Percentiles rank a stretch among this genome's conserved stretches.
Evolutionary conservation across 1,140 invertebrate species (phyloP).

Genomic region (Diachasmimorpha longicaudata): DNA sequence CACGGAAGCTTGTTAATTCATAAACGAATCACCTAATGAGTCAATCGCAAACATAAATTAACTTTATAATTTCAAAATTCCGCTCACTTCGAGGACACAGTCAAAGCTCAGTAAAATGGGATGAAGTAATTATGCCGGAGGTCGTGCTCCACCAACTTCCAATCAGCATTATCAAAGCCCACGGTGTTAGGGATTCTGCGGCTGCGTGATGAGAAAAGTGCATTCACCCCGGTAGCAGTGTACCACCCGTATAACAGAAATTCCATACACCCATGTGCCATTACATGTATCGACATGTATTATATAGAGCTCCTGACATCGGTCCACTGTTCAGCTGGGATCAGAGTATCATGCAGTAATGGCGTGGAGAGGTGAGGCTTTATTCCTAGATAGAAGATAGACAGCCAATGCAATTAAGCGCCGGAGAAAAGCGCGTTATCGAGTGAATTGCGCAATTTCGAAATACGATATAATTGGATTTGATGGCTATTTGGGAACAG

Average conservation of each 20-base stretch:
- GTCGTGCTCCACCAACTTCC: slow-evolving; percentile 40
- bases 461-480: slow-evolving; percentile 8
- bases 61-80: background rate
- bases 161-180: slow-evolving; percentile 56
- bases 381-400: slow-evolving; percentile 38
- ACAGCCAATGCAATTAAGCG: slow-evolving; percentile 50
- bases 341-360: slow-evolving; percentile 18
- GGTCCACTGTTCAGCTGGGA: slow-evolving; percentile 42
- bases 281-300: background rate
- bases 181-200: slow-evolving; percentile 31
- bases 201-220: slow-evolving; percentile 40
- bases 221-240: background rate
- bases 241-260: background rate
- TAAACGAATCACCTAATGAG: background rate
- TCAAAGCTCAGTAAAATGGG: slow-evolving; percentile 1
- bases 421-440: slow-evolving; percentile 18
- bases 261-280: background rate
- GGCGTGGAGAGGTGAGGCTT: slow-evolving; percentile 29
- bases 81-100: background rate
- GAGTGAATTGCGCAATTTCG: slow-evolving; percentile 18
- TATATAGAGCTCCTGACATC: slow-evolving; percentile 12
- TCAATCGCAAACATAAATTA: background rate
- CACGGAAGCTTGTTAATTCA: background rate
- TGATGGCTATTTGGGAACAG: background rate
- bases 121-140: slow-evolving; percentile 32